Conservation (phyloP, 2,888 invertebrate species). For the Mechanitis mazaeus region DNA sequence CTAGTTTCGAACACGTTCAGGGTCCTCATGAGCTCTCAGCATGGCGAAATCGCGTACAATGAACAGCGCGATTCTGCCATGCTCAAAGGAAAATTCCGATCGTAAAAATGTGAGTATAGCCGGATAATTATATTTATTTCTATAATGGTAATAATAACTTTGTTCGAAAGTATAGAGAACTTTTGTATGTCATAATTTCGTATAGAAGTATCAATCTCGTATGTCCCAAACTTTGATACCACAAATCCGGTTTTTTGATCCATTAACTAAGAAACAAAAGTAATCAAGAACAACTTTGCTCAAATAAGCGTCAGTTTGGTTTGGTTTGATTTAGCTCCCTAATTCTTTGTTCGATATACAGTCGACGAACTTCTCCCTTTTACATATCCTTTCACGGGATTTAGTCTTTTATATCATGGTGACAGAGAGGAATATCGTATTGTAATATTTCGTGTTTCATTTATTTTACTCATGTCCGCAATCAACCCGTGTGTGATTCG, state of each 20-base stretch:
- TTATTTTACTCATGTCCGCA: conserved; percentile 21
- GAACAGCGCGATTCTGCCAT: no score
- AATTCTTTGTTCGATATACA: conserved; percentile 16
- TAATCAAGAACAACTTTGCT: conserved; percentile 16
- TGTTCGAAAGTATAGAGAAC: no score
- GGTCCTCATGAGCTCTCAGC: no score
- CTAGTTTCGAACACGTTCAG: no score
- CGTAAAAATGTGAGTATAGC: no score
- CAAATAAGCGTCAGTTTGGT: conserved; percentile 18
- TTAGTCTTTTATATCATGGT: conserved; percentile 8
- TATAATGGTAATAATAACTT: no score
- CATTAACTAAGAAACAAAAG: conserved; percentile 17
- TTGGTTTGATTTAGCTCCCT: conserved; percentile 19
- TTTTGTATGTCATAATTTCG: no score
- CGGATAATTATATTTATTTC: no score
- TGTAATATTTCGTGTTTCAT: conserved; percentile 3
- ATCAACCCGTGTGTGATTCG: conserved; percentile 19
- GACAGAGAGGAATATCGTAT: conserved; percentile 5
- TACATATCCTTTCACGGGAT: conserved; percentile 1
- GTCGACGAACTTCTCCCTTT: conserved; percentile 1
- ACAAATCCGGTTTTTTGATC: conserved; percentile 8
- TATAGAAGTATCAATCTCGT: background rate
- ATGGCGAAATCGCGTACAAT: no score
- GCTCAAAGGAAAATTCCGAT: no score
- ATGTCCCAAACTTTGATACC: background rate